Evolutionary conservation across 2,888 invertebrate species (phyloP).

Genomic region (Drosophila sordidula): DNA sequence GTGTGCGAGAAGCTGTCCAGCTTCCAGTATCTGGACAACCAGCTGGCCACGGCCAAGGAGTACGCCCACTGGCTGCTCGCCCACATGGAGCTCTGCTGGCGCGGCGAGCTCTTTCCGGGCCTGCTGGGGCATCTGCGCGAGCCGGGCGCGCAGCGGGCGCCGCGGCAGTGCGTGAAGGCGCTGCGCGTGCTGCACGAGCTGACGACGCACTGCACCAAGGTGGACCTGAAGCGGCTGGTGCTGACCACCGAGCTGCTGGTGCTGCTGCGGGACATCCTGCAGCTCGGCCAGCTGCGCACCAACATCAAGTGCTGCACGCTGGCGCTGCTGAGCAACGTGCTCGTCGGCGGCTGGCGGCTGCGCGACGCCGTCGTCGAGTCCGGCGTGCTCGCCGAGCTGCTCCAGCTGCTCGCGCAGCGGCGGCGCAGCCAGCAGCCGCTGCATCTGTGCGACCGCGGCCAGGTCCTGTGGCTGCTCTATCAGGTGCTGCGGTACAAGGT

Average conservation of each 20-base stretch:
- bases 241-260: slow-evolving; percentile 36
- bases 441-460: slow-evolving; percentile 14
- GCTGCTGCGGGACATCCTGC: slow-evolving; percentile 12
- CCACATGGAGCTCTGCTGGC: slow-evolving; percentile 46
- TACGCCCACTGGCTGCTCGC: slow-evolving; percentile 43
- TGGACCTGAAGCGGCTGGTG: slow-evolving; percentile 48
- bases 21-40: slow-evolving; percentile 45
- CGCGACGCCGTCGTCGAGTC: slow-evolving; percentile 48
- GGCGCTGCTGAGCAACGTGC: slow-evolving; percentile 52
- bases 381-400: slow-evolving; percentile 34
- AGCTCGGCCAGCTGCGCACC: neutral
- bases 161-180: slow-evolving; percentile 42
- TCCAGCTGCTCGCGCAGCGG: slow-evolving; percentile 17
- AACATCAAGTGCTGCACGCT: slow-evolving; percentile 24
- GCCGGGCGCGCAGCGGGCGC: slow-evolving; percentile 22
- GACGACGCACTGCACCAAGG: slow-evolving; percentile 52
- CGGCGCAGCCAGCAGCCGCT: slow-evolving; percentile 3
- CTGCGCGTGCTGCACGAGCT: slow-evolving; percentile 51
- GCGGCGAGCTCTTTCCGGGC: slow-evolving; percentile 15
- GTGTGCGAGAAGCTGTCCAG: slow-evolving; percentile 3
- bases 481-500: slow-evolving; percentile 47
- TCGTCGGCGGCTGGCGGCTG: slow-evolving; percentile 43
- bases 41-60: slow-evolving; percentile 23
- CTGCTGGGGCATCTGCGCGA: slow-evolving; percentile 18
- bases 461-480: slow-evolving; percentile 51